These are phyloP conservation scores for Pelochelys cantorii DNA, from an alignment of 2,797 vertebrate genomes.

Conservation along the genomic window DNA sequence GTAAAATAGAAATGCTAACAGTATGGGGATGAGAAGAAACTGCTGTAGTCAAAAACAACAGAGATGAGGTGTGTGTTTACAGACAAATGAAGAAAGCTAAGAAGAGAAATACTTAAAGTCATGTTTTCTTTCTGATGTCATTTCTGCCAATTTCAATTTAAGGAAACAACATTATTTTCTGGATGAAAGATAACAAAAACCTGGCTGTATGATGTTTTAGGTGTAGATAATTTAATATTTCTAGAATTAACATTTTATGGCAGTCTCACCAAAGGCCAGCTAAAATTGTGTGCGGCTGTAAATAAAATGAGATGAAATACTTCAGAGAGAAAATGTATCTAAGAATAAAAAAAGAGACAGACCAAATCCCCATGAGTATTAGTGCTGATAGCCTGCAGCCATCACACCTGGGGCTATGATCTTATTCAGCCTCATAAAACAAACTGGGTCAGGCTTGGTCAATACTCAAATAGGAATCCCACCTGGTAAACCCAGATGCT, in stretches of 20 bases:
- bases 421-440: not conserved
- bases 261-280: not conserved
- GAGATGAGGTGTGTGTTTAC: not conserved
- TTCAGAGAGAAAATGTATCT: not conserved
- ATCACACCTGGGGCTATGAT: constrained; percentile 4
- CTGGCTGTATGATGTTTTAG: not conserved
- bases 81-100: not conserved
- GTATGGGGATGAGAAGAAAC: not conserved
- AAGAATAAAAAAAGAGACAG: not conserved
- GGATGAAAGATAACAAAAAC: not conserved
- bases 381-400: not conserved
- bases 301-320: not conserved
- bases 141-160: not conserved
- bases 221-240: not conserved
- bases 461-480: not conserved
- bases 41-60: not conserved
- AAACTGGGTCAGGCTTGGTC: constrained; percentile 21
- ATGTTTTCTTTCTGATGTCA: not conserved
- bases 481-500: constrained; percentile 18
- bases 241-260: not conserved
- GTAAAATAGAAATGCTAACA: not conserved
- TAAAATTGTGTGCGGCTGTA: not conserved
- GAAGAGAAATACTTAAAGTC: not conserved
- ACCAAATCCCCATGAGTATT: not conserved
- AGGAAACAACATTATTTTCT: not conserved